A percentile compares a stretch with the other conserved stretches of the same genome.
phyloP scores from a whole-genome alignment of 2,888 invertebrate genomes.

The Coremacera marginata region DNA sequence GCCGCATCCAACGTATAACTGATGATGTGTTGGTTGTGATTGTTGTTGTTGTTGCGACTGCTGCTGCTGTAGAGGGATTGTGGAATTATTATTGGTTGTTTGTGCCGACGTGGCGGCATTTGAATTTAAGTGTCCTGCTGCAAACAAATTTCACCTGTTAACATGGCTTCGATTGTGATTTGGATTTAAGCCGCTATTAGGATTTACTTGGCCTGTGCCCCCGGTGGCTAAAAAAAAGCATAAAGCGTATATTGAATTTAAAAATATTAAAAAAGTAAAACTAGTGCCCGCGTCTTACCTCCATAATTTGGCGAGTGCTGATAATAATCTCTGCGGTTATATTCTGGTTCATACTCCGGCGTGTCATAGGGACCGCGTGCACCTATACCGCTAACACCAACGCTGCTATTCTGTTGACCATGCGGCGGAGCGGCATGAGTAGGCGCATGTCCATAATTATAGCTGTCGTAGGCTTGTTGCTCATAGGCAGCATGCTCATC shows the following conservation, averaged over 20 bases:
- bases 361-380: constrained; percentile 63
- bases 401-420: constrained; percentile 55
- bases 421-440: constrained; percentile 54
- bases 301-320: constrained; percentile 67
- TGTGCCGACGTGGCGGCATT: constrained; percentile 50
- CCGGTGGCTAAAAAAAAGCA: constrained; percentile 47
- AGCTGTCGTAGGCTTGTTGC: constrained; percentile 64
- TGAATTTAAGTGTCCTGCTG: constrained; percentile 54
- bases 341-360: constrained; percentile 66
- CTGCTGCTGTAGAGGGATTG: constrained; percentile 44
- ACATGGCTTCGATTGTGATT: constrained; percentile 68
- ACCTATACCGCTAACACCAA: constrained; percentile 50
- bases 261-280: not conserved
- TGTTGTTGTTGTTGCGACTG: constrained; percentile 43
- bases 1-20: constrained; percentile 30
- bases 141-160: constrained; percentile 69
- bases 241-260: constrained; percentile 17
- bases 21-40: constrained; percentile 32
- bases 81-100: constrained; percentile 45
- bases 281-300: constrained; percentile 52
- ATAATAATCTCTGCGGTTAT: constrained; percentile 67
- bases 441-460: constrained; percentile 59
- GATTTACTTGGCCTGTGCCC: constrained; percentile 56
- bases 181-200: constrained; percentile 62
- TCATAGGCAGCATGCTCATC: constrained; percentile 66